Percentiles rank a stretch among this genome's conserved stretches.
Evolutionary conservation across 2,888 invertebrate genomes (phyloP).

Genomic region (Drosophila tripunctata): DNA sequence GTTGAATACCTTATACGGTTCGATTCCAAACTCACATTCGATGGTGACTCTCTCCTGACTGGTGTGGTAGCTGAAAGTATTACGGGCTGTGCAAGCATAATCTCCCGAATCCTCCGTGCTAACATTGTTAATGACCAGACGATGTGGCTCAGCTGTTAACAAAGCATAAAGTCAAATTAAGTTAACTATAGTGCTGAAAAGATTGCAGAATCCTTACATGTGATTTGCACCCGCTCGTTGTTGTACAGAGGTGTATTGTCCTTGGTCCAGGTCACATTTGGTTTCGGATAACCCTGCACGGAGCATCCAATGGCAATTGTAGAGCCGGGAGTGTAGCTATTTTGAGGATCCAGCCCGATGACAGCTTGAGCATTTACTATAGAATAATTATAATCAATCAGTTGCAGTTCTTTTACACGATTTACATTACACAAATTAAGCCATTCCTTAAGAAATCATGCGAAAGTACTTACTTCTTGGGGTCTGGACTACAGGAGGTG

Average conservation of each 20-base stretch:
- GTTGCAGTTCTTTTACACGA: not conserved
- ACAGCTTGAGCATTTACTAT: conserved; percentile 86
- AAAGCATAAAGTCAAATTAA: not conserved
- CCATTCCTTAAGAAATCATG: conserved; percentile 33
- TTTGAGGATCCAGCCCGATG: conserved; percentile 85
- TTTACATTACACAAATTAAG: conserved; percentile 2
- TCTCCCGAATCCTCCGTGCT: conserved; percentile 89
- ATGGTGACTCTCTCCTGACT: conserved; percentile 89
- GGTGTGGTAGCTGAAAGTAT: conserved; percentile 88
- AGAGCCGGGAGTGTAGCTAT: conserved; percentile 87
- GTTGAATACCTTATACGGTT: not conserved
- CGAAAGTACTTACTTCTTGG: conserved; percentile 60
- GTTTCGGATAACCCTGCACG: conserved; percentile 91
- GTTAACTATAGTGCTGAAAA: no score
- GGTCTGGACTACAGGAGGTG: conserved; percentile 57
- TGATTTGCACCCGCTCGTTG: conserved; percentile 87
- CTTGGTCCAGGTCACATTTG: conserved; percentile 92
- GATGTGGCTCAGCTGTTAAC: conserved; percentile 86
- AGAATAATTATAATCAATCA: not conserved
- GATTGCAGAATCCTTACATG: conserved; percentile 85
- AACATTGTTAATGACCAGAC: conserved; percentile 88
- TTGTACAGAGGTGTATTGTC: conserved; percentile 87
- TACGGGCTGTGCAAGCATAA: conserved; percentile 93
- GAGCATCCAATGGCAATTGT: conserved; percentile 90
- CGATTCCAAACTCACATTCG: conserved; percentile 87